Evolutionary conservation across 2,113 vertebrate genomes (phyloP).

Genomic region (Rhinopomastus cyanomelas): DNA sequence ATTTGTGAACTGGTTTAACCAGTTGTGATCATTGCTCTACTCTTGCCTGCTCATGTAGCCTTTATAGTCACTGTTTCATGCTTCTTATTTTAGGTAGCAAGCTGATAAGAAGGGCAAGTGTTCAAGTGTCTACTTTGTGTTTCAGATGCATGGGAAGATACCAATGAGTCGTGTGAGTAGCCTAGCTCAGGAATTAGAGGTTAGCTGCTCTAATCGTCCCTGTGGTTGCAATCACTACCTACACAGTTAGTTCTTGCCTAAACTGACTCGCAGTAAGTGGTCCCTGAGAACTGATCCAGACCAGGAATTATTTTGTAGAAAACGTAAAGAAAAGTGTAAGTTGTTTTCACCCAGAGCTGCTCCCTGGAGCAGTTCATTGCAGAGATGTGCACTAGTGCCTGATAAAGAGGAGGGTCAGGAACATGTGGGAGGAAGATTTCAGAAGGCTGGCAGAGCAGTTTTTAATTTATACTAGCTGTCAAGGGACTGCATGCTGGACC

Average conservation of each 20-base stretch:
- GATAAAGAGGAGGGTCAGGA: background rate
- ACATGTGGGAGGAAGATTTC: accelerated
- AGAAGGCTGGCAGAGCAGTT: background rate
- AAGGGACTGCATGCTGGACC: background rate
- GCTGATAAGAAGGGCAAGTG: background rate
- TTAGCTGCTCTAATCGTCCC: background rate
- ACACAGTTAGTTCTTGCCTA: background rate
- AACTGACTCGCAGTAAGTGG: background rate
- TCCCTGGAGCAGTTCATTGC: background rate
- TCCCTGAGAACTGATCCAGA: background rate
- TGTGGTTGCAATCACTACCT: background rate
- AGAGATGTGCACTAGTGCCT: background rate
- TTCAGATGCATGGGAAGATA: background rate
- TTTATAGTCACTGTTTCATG: background rate
- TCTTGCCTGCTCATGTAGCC: background rate
- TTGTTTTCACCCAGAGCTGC: background rate
- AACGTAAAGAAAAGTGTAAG: background rate
- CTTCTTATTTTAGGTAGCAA: background rate
- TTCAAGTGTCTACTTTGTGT: background rate
- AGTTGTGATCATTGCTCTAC: background rate
- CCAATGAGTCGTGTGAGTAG: background rate
- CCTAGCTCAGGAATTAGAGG: background rate
- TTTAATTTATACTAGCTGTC: background rate
- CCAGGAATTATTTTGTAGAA: background rate
- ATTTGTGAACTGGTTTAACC: background rate